Percentiles rank a stretch among this genome's conserved stretches.
Conservation (phyloP, 2,888 invertebrate genomes). For the Fragum sueziense region DNA sequence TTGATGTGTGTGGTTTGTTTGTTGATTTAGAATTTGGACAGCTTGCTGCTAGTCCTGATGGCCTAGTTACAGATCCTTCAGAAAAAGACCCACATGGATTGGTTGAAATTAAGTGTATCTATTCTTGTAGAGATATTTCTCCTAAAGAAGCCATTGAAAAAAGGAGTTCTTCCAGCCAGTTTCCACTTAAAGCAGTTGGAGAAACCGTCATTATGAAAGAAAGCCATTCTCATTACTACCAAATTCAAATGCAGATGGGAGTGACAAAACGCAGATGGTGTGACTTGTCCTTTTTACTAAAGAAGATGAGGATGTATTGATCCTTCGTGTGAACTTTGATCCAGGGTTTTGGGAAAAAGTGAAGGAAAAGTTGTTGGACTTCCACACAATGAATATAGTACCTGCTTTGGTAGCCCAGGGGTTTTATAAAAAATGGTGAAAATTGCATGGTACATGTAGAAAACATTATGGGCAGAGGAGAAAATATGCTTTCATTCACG, state of each 20-base stretch:
- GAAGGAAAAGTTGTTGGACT: conserved; percentile 1
- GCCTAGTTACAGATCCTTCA: conserved; percentile 15
- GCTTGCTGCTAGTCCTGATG: conserved; percentile 22
- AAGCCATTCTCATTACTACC: too few relatives aligned
- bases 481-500: not conserved
- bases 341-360: not conserved
- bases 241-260: conserved; percentile 38
- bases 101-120: not conserved
- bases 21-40: conserved; percentile 18
- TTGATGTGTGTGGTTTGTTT: conserved; percentile 18
- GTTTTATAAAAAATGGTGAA: conserved; percentile 16
- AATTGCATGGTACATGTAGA: too few relatives aligned
- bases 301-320: not conserved
- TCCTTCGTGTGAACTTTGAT: conserved; percentile 6
- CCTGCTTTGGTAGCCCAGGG: conserved; percentile 26
- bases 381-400: conserved; percentile 12
- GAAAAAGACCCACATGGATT: not conserved
- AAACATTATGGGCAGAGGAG: not conserved
- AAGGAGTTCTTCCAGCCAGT: not conserved
- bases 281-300: conserved; percentile 23
- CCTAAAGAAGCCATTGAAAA: conserved; percentile 1
- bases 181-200: conserved; percentile 7
- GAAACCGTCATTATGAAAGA: conserved; percentile 4
- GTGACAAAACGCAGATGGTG: conserved; percentile 19
- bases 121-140: too few relatives aligned